A percentile compares a stretch with the other conserved stretches of the same genome.
These are phyloP conservation scores for Distichodus sexfasciatus DNA, from an alignment of 2,797 vertebrate genomes.

Conservation along the genomic window DNA sequence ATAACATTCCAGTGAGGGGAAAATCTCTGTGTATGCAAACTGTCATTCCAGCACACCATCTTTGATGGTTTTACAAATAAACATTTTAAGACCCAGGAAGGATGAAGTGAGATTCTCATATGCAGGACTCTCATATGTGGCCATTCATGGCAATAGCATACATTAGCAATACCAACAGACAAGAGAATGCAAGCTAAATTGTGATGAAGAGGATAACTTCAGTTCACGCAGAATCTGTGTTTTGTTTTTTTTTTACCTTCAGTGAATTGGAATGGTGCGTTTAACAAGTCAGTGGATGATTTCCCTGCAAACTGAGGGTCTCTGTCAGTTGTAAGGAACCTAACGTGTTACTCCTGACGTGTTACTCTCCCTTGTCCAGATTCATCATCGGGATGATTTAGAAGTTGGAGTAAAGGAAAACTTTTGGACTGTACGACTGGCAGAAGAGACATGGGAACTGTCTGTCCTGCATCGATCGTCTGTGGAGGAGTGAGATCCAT, in stretches of 20 bases:
- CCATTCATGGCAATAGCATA: neutral
- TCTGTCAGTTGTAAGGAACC: constrained; percentile 8
- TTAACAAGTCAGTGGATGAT: constrained; percentile 14
- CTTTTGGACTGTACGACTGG: constrained; percentile 39
- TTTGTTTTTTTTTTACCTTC: constrained; percentile 27
- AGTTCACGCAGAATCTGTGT: constrained; percentile 12
- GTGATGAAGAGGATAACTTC: constrained; percentile 33
- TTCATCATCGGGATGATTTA: constrained; percentile 39
- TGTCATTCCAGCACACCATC: constrained; percentile 27
- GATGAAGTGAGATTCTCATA: neutral
- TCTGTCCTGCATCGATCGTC: constrained; percentile 46
- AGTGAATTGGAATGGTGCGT: constrained; percentile 2
- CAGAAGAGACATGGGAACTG: constrained; percentile 42
- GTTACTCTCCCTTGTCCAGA: constrained; percentile 27
- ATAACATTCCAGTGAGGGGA: constrained; percentile 27
- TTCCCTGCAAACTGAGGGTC: constrained; percentile 17
- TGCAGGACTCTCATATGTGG: neutral
- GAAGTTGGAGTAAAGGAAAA: constrained; percentile 41
- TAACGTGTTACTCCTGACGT: constrained; percentile 10
- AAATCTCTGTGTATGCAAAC: constrained; percentile 27
- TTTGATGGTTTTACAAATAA: constrained; percentile 22
- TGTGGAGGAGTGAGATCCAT: constrained; percentile 41
- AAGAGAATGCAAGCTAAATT: neutral
- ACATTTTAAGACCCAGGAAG: neutral
- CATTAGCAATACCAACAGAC: neutral